Conservation (phyloP, 2,888 invertebrate genomes). For the Drosophila niveifrons region DNA sequence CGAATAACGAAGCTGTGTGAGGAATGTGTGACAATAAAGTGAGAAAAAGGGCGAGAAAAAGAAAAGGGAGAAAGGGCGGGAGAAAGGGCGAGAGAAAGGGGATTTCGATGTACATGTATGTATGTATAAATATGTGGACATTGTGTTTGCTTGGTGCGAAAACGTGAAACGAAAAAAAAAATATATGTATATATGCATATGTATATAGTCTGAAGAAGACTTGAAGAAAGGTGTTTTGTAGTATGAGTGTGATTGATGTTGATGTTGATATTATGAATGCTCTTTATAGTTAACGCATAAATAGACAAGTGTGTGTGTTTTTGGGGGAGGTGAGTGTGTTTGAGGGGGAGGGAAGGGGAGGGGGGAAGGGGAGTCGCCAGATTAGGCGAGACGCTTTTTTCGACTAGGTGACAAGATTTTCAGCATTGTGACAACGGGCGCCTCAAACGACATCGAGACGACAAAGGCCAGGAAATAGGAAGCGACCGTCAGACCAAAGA, state of each 20-base stretch:
- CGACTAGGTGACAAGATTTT: constrained; percentile 89
- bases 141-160: constrained; percentile 42
- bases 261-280: constrained; percentile 22
- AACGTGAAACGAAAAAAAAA: constrained; percentile 29
- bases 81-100: constrained; percentile 1
- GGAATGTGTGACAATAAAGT: constrained; percentile 1
- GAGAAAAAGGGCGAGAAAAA: background rate
- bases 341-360: no score
- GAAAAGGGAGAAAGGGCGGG: constrained; percentile 1
- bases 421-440: constrained; percentile 93
- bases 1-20: constrained; percentile 20
- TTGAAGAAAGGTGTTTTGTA: constrained; percentile 11
- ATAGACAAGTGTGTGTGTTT: constrained; percentile 52
- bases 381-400: constrained; percentile 85
- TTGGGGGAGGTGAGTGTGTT: constrained; percentile 7
- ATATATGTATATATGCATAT: no score
- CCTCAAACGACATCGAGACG: constrained; percentile 93
- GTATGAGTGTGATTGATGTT: constrained; percentile 37
- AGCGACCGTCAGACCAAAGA: constrained; percentile 92
- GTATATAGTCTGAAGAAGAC: background rate
- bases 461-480: constrained; percentile 92
- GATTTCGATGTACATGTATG: constrained; percentile 21
- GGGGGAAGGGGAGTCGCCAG: background rate
- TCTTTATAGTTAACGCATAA: constrained; percentile 48
- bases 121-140: constrained; percentile 41